Conservation (phyloP, 2,113 vertebrate genomes). For the Centropristis striata region DNA sequence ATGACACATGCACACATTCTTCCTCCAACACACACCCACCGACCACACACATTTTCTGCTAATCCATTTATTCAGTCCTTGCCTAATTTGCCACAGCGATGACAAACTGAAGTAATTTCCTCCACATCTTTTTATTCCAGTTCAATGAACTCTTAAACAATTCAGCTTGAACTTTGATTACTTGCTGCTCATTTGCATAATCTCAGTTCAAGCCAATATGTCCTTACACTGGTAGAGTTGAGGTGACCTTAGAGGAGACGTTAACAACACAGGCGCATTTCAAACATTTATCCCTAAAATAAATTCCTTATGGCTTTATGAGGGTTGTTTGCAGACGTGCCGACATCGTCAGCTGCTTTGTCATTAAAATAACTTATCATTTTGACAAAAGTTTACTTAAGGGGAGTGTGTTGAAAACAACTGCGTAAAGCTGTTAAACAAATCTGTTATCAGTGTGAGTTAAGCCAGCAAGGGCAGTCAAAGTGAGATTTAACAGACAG, state of each 20-base stretch:
- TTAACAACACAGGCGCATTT: conserved; percentile 1
- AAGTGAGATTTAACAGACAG: conserved; percentile 53
- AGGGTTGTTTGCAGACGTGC: background rate
- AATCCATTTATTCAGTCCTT: conserved; percentile 75
- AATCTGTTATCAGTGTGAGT: conserved; percentile 27
- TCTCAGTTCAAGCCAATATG: conserved; percentile 50
- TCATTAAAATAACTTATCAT: background rate
- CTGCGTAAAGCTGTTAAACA: background rate
- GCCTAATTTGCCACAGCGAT: conserved; percentile 76
- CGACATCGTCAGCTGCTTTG: background rate
- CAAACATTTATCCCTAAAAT: background rate
- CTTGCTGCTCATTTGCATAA: conserved; percentile 79
- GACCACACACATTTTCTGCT: conserved; percentile 45
- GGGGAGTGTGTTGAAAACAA: background rate
- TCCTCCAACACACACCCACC: conserved; percentile 17
- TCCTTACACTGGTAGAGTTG: conserved; percentile 19
- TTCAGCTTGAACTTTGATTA: conserved; percentile 80
- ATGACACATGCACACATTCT: background rate
- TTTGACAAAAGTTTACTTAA: conserved; percentile 17
- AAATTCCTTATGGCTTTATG: background rate
- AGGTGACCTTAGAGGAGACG: conserved; percentile 48
- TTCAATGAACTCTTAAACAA: conserved; percentile 79
- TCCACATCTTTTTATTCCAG: conserved; percentile 78
- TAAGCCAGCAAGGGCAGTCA: conserved; percentile 27
- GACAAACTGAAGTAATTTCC: conserved; percentile 80